Conservation (phyloP, 2,113 vertebrate genomes). For the Mastomys coucha region DNA sequence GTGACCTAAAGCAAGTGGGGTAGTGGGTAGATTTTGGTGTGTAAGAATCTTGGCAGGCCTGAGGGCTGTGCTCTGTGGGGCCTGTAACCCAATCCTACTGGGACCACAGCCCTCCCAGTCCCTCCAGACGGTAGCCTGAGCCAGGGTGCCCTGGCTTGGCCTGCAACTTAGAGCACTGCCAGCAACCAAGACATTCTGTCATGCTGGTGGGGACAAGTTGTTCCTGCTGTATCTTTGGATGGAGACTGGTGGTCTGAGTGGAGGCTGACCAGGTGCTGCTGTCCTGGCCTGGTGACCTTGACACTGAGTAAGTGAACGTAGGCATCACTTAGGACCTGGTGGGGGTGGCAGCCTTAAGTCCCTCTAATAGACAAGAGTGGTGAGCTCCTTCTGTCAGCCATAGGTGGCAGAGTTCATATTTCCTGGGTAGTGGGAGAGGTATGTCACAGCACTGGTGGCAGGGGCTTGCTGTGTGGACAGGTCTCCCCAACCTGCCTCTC, state of each 20-base stretch:
- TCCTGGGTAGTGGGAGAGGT: background rate
- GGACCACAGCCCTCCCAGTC: rapidly evolving
- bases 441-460: background rate
- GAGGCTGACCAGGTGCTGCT: background rate
- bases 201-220: background rate
- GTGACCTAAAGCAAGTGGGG: background rate
- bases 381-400: background rate
- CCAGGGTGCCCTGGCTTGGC: background rate
- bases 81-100: background rate
- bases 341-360: background rate
- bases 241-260: background rate
- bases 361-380: background rate
- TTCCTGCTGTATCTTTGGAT: background rate
- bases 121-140: background rate
- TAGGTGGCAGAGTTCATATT: background rate
- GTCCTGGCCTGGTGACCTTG: background rate
- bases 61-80: too few relatives aligned
- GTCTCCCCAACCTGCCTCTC: background rate
- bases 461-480: background rate
- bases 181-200: background rate
- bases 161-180: background rate
- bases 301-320: background rate
- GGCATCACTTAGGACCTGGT: background rate
- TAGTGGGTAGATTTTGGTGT: background rate
- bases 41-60: background rate